A percentile compares a stretch with the other conserved stretches of the same genome.
These are phyloP conservation scores for Austrolebias charrua DNA, from an alignment of 2,797 vertebrate genomes.

Conservation along the genomic window DNA sequence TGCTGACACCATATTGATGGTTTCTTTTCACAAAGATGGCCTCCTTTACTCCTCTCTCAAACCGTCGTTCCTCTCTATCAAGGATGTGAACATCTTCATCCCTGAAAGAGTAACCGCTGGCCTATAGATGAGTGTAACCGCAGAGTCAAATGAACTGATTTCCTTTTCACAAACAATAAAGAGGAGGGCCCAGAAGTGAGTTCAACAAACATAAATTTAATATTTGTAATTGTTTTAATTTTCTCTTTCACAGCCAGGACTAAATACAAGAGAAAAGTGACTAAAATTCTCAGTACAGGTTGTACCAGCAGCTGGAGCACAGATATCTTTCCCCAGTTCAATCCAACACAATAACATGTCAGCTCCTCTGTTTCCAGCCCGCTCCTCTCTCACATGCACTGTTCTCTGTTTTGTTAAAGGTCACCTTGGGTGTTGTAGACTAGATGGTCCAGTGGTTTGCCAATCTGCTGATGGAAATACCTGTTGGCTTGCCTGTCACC, in stretches of 20 bases:
- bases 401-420: constrained; percentile 58
- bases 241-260: constrained; percentile 2
- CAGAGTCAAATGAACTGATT: too few relatives aligned
- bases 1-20: too few relatives aligned
- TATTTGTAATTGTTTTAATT: neutral
- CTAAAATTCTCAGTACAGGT: constrained; percentile 10
- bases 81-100: too few relatives aligned
- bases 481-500: constrained; percentile 48
- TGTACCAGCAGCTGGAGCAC: constrained; percentile 18
- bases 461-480: constrained; percentile 60
- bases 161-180: neutral
- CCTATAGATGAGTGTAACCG: too few relatives aligned
- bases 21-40: too few relatives aligned
- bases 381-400: constrained; percentile 18
- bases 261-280: neutral
- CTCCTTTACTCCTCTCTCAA: too few relatives aligned
- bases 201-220: neutral
- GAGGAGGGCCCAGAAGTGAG: neutral
- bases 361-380: constrained; percentile 18
- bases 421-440: constrained; percentile 64
- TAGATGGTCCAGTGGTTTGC: constrained; percentile 63
- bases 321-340: constrained; percentile 38
- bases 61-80: too few relatives aligned
- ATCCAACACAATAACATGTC: constrained; percentile 34
- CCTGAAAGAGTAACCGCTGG: too few relatives aligned